Evolutionary conservation across 2,113 vertebrate genomes (phyloP), one percentile per base, ranked within the genome.

Genomic region (Bucco capensis): DNA sequence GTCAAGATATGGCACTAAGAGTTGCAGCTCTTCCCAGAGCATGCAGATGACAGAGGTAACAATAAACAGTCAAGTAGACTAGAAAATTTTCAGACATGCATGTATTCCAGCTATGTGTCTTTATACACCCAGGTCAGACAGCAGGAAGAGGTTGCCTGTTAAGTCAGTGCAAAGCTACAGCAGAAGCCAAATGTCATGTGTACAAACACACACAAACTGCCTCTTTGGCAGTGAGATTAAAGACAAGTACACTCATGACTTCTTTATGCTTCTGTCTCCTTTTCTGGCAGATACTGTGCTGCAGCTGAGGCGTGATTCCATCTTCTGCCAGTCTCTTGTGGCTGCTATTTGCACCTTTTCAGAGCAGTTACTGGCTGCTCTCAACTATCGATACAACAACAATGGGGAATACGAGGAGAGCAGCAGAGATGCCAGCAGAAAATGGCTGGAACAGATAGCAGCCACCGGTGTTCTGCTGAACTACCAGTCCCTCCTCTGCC

Each of bases 381-480:
- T 99, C 62, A 98, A 98, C 89, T 98, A 97, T 46, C 98, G 98
- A 37, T 99, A 98, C 96, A 99, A 99, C 97, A 99, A 99, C 88
- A 98, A 98, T 0, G 99, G 99, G 69, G 99, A 99, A 69, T 99
- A 99, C 3, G 99, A 99, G 79, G 99, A 99, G 71, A 99, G 98
- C 94, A 97, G 99, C 97, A 98, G 98, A 47, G 99, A 99, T 1
- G 99, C 98, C 96, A 99, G 99, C 97, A 98, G 98, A 94, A 99
- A 99, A 95, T 99, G 99, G 99, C 97, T 99, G 94, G 99, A 99
- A 94, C 99, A 99, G 94, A 98, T 99, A 77, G 98, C 98, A 2
- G 98, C 97, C 94, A 99, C 99, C 0, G 99, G 99, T 0, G 98
- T 98, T 91, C 96, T 99, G 40, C 96, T 99, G 57, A 98, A 98